Conservation (phyloP, 2,888 invertebrate species). For the Scaptodrosophila latifasciaeformis region DNA sequence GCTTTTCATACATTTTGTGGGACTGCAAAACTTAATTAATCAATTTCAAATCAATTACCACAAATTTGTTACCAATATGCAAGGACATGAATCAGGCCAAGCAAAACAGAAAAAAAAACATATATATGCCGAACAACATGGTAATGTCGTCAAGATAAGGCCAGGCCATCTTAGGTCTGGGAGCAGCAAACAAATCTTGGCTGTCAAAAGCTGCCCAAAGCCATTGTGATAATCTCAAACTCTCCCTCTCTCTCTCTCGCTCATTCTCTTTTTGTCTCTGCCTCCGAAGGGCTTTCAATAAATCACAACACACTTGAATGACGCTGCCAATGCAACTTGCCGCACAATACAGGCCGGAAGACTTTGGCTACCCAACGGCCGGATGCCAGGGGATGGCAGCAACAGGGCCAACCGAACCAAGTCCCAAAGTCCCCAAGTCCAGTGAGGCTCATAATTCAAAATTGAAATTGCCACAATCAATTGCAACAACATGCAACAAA, state of each 20-base stretch:
- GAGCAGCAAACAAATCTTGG: constrained; percentile 61
- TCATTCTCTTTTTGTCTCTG: too few relatives aligned
- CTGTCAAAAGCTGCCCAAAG: constrained; percentile 71
- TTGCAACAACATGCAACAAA: constrained; percentile 70
- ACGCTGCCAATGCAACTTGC: constrained; percentile 65
- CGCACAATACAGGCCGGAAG: constrained; percentile 51
- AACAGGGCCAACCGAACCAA: not conserved
- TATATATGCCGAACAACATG: too few relatives aligned
- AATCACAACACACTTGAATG: constrained; percentile 71
- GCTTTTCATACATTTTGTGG: not conserved
- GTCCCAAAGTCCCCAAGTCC: constrained; percentile 12
- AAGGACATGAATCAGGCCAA: constrained; percentile 60
- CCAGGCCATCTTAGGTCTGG: too few relatives aligned
- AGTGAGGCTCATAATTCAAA: constrained; percentile 68
- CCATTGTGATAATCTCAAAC: constrained; percentile 66
- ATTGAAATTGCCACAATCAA: constrained; percentile 73
- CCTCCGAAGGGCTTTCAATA: constrained; percentile 68
- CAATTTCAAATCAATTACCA: constrained; percentile 70
- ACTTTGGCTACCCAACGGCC: constrained; percentile 33
- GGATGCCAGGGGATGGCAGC: constrained; percentile 40
- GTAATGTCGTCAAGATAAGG: constrained; percentile 37
- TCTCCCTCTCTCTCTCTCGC: too few relatives aligned
- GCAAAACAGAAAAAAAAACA: not conserved
- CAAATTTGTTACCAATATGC: constrained; percentile 71
- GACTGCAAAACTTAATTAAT: constrained; percentile 57